Evolutionary conservation across 2,797 vertebrate genomes (phyloP).

Genomic region (Sebastes alutus): DNA sequence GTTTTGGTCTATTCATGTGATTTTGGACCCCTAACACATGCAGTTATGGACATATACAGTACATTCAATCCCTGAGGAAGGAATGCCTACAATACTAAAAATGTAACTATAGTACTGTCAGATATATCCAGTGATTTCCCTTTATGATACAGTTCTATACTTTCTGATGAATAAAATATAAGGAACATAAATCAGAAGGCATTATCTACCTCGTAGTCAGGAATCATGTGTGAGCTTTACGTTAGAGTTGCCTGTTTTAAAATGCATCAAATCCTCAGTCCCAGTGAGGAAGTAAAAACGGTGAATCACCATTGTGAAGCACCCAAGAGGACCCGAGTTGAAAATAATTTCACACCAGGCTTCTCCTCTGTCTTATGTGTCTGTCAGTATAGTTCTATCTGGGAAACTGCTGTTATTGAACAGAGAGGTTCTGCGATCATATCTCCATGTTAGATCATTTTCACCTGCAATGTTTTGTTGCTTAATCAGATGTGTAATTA

Average conservation of each 20-base stretch:
- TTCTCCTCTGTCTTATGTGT: not conserved
- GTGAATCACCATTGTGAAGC: not conserved
- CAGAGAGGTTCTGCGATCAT: slow-evolving; percentile 2
- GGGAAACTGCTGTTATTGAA: not conserved
- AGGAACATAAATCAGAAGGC: not conserved
- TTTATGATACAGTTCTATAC: not conserved
- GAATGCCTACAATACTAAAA: not conserved
- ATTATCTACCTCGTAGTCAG: not conserved
- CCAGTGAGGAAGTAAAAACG: slow-evolving; percentile 1
- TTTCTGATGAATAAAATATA: not conserved
- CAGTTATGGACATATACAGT: not conserved
- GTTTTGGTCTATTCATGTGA: not conserved
- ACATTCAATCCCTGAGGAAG: not conserved
- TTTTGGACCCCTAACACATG: not conserved
- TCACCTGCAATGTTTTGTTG: slow-evolving; percentile 28
- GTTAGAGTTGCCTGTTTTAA: not conserved
- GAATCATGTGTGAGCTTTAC: not conserved
- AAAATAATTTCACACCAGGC: slow-evolving; percentile 20
- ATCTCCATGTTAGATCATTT: not conserved
- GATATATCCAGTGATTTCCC: not conserved
- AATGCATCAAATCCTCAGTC: not conserved
- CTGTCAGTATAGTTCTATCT: not conserved
- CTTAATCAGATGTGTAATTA: slow-evolving; percentile 52
- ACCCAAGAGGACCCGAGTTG: not conserved
- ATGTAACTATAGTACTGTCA: not conserved